These are phyloP conservation scores for Coptodon rendalli DNA, from an alignment of 2,113 vertebrate species.

Conservation along the genomic window DNA sequence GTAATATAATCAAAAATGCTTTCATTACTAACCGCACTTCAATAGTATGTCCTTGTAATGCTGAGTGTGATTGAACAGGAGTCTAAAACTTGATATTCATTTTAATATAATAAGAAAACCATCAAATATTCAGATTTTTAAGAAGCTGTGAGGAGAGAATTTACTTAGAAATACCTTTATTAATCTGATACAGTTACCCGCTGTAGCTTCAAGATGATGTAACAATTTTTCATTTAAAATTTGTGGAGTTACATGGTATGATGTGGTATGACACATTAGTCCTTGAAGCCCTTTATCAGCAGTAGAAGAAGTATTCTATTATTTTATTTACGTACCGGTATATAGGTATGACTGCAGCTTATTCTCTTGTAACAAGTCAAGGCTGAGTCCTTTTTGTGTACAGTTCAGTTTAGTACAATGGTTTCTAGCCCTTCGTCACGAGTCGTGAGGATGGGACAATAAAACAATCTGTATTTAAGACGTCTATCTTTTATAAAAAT, in stretches of 20 bases:
- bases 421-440: not conserved
- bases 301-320: not conserved
- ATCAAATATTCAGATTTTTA: not conserved
- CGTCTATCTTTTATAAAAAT: not conserved
- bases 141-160: not conserved
- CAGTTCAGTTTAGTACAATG: rapidly evolving
- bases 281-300: not conserved
- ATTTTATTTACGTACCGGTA: rapidly evolving
- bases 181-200: not conserved
- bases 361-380: not conserved
- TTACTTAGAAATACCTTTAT: not conserved
- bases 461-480: not conserved
- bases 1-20: rapidly evolving
- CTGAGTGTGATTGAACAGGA: rapidly evolving
- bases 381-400: not conserved
- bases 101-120: not conserved
- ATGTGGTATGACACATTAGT: not conserved
- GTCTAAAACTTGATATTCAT: not conserved
- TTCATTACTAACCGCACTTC: not conserved
- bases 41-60: not conserved
- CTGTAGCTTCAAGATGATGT: not conserved
- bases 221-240: rapidly evolving
- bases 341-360: not conserved
- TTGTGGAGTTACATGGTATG: not conserved
- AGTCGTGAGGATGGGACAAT: not conserved